Evolutionary conservation across 2,113 vertebrate genomes (phyloP).

Genomic region (Pteropus alecto): DNA sequence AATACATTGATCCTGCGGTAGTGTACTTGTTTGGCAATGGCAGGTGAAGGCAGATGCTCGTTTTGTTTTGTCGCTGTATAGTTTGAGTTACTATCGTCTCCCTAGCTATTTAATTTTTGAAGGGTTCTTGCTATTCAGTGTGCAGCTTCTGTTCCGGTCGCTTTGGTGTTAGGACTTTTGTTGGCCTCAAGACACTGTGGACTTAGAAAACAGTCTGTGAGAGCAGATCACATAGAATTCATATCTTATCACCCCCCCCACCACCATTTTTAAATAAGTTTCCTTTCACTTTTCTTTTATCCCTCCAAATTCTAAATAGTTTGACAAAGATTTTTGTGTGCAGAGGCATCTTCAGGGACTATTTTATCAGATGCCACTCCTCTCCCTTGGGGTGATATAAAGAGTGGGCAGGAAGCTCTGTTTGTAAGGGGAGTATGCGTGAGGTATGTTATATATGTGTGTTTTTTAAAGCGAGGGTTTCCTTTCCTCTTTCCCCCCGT

Average conservation of each 20-base stretch:
- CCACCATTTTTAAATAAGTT: neutral
- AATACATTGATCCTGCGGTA: neutral
- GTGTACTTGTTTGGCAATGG: rapidly evolving
- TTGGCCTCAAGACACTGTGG: neutral
- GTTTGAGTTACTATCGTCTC: neutral
- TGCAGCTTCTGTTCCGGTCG: neutral
- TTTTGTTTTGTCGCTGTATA: neutral
- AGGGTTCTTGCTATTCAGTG: rapidly evolving
- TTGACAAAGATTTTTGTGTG: neutral
- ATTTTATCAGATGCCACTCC: neutral
- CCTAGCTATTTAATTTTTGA: neutral
- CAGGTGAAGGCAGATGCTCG: neutral
- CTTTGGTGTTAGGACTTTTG: neutral
- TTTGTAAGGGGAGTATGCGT: neutral
- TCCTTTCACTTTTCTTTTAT: neutral
- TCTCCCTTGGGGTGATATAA: neutral
- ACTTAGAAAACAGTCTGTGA: neutral
- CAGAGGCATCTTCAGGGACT: neutral
- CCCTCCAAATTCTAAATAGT: neutral
- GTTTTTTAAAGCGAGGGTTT: neutral
- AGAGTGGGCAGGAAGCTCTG: neutral
- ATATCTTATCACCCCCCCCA: rapidly evolving
- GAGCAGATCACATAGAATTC: neutral
- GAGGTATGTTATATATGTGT: neutral
- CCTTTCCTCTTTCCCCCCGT: neutral